A percentile compares a stretch with the other conserved stretches of the same genome.
These are phyloP conservation scores for Acanthosepion esculentum DNA, from an alignment of 2,888 invertebrate species.

Conservation along the genomic window DNA sequence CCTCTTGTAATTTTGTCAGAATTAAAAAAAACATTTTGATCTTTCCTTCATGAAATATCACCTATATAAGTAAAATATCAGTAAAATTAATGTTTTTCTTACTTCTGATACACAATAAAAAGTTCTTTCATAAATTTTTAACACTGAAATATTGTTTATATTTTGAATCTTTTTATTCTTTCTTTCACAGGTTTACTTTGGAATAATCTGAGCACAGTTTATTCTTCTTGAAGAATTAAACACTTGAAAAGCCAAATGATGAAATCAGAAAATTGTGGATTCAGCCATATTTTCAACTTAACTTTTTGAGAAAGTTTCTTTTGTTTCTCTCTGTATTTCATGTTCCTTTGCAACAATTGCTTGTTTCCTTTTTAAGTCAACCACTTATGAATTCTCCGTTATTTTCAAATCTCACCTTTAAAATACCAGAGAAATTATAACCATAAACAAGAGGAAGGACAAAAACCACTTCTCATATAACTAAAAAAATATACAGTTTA, in stretches of 20 bases:
- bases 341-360: background rate
- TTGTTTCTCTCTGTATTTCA: background rate
- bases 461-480: background rate
- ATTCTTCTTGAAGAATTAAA: background rate
- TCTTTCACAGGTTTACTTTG: background rate
- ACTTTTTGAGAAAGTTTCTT: background rate
- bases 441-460: background rate
- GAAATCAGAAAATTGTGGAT: background rate
- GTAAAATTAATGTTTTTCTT: no score
- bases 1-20: no score
- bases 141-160: no score
- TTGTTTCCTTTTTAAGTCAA: background rate
- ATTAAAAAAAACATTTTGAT: no score
- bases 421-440: background rate
- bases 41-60: no score
- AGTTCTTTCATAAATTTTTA: background rate
- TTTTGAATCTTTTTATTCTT: background rate
- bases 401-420: background rate
- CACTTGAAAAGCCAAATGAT: background rate
- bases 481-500: no score
- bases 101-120: no score
- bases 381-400: background rate
- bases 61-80: no score
- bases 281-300: background rate
- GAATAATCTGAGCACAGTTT: background rate